Conservation (phyloP, 2,113 vertebrate species). For the Forbesichthys agassizii region DNA sequence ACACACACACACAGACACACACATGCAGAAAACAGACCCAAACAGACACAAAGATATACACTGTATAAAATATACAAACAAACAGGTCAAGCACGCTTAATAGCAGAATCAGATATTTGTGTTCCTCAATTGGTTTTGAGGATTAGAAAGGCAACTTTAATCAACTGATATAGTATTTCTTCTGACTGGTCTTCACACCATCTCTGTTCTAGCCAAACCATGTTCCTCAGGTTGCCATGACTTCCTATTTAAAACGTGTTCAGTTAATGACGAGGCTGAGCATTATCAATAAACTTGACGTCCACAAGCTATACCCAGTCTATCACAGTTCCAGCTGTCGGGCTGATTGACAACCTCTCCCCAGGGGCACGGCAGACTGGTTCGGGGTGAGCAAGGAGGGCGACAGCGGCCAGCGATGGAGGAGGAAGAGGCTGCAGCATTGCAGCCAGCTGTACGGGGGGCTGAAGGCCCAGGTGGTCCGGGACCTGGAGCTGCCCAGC, state of each 20-base stretch:
- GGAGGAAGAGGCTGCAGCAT: constrained; percentile 94
- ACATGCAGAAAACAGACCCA: background rate
- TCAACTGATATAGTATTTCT: background rate
- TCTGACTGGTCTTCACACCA: background rate
- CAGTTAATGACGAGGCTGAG: too few species aligned
- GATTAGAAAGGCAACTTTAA: background rate
- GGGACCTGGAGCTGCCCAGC: constrained; percentile 92
- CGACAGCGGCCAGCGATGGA: constrained; percentile 93
- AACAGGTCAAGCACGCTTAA: background rate
- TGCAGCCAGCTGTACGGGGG: constrained; percentile 95
- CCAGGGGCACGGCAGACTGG: constrained; percentile 97
- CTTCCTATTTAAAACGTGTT: too few species aligned
- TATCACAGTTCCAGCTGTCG: too few species aligned
- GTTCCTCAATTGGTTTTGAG: background rate
- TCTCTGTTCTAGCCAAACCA: background rate
- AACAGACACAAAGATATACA: background rate
- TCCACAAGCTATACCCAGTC: too few species aligned
- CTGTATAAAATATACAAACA: background rate
- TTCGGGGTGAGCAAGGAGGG: constrained; percentile 96
- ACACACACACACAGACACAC: background rate
- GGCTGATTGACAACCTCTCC: background rate
- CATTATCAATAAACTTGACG: too few species aligned
- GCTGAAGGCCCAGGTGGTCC: constrained; percentile 92
- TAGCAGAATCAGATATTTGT: constrained; percentile 19
- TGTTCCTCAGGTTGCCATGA: background rate